Conservation (phyloP, 1,140 invertebrate genomes). For the Ladona fulva region DNA sequence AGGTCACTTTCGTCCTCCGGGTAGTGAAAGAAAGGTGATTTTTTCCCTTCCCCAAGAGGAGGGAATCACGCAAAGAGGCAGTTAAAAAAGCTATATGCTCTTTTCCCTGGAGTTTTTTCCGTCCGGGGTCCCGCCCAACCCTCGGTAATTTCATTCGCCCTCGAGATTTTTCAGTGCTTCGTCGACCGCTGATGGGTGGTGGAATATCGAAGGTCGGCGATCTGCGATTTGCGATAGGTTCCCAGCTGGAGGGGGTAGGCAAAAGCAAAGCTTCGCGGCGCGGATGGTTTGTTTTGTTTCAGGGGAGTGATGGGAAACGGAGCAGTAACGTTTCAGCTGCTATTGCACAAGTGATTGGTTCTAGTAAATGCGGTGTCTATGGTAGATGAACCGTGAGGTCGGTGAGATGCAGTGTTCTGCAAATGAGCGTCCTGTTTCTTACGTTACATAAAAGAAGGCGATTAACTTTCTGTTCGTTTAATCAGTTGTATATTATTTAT, state of each 20-base stretch:
- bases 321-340: too few relatives aligned
- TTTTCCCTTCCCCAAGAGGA: not conserved
- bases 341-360: too few relatives aligned
- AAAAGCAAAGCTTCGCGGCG: too few relatives aligned
- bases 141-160: not conserved
- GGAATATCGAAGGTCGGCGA: not conserved
- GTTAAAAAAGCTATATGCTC: not conserved
- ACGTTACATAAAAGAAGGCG: too few relatives aligned
- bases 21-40: not conserved
- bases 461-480: too few relatives aligned
- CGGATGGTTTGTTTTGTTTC: too few relatives aligned
- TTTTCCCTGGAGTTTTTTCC: not conserved
- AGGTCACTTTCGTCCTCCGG: conserved; percentile 2
- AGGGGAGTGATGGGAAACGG: too few relatives aligned
- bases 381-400: too few relatives aligned
- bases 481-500: too few relatives aligned
- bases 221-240: not conserved
- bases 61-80: not conserved
- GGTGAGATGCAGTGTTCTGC: too few relatives aligned
- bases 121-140: not conserved
- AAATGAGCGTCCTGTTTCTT: too few relatives aligned
- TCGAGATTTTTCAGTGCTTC: not conserved
- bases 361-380: too few relatives aligned
- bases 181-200: not conserved
- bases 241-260: not conserved